phyloP scores from a whole-genome alignment of 2,113 vertebrate genomes.

The Pavo muticus region DNA sequence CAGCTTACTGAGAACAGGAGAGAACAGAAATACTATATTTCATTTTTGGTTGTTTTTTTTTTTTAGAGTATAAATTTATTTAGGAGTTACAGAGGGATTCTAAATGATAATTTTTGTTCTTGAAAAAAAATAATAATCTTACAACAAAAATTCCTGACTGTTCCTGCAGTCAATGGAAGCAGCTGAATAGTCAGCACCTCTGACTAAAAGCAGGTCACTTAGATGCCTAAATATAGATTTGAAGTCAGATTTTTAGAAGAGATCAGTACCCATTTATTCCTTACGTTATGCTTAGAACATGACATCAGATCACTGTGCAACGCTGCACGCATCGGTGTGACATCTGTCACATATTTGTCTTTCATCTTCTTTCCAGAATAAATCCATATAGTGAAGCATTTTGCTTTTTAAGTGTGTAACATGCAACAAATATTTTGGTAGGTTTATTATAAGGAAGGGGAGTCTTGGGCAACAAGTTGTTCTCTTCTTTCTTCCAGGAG shows the following conservation, averaged over 20 bases:
- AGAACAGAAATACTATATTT: background rate
- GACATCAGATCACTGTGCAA: background rate
- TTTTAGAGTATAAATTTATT: background rate
- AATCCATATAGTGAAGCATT: background rate
- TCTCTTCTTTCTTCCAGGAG: background rate
- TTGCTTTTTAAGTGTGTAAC: background rate
- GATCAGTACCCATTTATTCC: background rate
- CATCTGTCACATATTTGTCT: background rate
- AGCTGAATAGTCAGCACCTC: constrained; percentile 43
- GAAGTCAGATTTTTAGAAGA: constrained; percentile 35
- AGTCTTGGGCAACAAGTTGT: background rate
- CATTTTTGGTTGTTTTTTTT: background rate
- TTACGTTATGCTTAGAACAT: background rate
- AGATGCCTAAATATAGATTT: constrained; percentile 55
- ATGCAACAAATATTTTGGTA: background rate
- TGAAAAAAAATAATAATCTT: background rate
- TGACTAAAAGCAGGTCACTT: constrained; percentile 49
- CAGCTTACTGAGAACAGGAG: background rate
- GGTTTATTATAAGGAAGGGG: background rate
- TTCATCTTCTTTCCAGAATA: background rate
- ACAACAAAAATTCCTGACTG: background rate
- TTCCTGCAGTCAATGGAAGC: constrained; percentile 32
- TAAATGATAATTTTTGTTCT: background rate
- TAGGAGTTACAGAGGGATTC: background rate
- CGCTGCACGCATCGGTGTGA: background rate